phyloP scores from a whole-genome alignment of 2,888 invertebrate genomes.

The Chrysopilus asiliformis region DNA sequence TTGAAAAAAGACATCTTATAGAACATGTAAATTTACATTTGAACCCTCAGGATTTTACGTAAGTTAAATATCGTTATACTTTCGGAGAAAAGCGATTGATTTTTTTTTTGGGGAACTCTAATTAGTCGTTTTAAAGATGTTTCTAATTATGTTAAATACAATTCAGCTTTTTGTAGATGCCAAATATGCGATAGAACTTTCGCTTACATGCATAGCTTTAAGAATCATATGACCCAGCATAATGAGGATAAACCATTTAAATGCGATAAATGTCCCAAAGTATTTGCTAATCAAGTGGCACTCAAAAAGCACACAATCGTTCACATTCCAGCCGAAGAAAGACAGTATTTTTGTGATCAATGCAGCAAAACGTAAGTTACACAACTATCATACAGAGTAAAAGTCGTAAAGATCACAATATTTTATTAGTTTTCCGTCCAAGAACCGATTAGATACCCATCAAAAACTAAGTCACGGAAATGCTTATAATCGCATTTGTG shows the following conservation, averaged over 20 bases:
- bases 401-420: too few species aligned
- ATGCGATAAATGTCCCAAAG: conserved; percentile 30
- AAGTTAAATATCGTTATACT: too few species aligned
- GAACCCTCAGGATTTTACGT: conserved; percentile 34
- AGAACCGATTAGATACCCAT: conserved; percentile 25
- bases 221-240: conserved; percentile 27
- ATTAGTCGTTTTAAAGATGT: too few species aligned
- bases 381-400: too few species aligned
- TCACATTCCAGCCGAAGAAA: conserved; percentile 27
- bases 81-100: too few species aligned
- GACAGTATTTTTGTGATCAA: conserved; percentile 22
- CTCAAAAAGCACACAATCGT: conserved; percentile 29
- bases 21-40: conserved; percentile 32
- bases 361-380: conserved; percentile 27
- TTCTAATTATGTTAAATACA: not conserved
- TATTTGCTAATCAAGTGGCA: conserved; percentile 29
- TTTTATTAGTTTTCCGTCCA: conserved; percentile 24
- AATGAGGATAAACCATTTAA: conserved; percentile 27
- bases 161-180: conserved; percentile 20
- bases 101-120: too few species aligned
- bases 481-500: conserved; percentile 30
- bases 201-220: conserved; percentile 30
- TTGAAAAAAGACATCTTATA: conserved; percentile 27
- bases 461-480: conserved; percentile 26
- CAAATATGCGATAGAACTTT: conserved; percentile 29